Conservation (phyloP, 2,797 vertebrate genomes). For the Psittacula echo region DNA sequence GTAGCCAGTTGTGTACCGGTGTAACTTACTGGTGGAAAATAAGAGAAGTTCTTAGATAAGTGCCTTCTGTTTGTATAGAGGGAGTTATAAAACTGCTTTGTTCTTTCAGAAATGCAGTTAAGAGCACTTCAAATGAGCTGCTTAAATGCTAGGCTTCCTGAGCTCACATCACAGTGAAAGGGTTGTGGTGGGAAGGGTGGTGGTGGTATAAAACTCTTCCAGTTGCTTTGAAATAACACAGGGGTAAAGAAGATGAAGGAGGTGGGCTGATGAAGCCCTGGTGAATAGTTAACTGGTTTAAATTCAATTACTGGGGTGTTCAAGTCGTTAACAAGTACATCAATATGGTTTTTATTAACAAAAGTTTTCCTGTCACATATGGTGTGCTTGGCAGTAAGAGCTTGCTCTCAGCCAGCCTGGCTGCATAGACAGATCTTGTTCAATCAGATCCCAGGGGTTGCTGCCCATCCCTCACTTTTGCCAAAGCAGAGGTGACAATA, state of each 20-base stretch:
- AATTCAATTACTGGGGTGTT: slow-evolving; percentile 45
- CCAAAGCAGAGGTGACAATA: neutral
- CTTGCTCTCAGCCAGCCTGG: neutral
- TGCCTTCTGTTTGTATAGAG: slow-evolving; percentile 44
- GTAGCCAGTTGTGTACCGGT: slow-evolving; percentile 4
- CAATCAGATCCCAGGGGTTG: neutral
- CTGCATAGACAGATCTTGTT: neutral
- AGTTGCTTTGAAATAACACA: slow-evolving; percentile 45
- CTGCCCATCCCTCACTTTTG: neutral
- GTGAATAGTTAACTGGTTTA: slow-evolving; percentile 55
- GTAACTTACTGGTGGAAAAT: slow-evolving; percentile 52
- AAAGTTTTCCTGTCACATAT: slow-evolving; percentile 38
- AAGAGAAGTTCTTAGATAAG: slow-evolving; percentile 40
- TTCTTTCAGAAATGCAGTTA: slow-evolving; percentile 60
- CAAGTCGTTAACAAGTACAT: slow-evolving; percentile 38
- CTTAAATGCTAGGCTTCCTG: slow-evolving; percentile 13
- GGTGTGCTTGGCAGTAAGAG: slow-evolving; percentile 18
- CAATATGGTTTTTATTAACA: slow-evolving; percentile 45
- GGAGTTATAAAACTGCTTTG: slow-evolving; percentile 57
- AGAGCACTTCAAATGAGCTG: slow-evolving; percentile 55
- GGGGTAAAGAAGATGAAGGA: neutral
- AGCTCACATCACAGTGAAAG: neutral
- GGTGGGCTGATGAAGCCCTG: slow-evolving; percentile 37
- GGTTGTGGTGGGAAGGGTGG: neutral
- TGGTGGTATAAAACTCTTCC: slow-evolving; percentile 35